Percentiles rank a stretch among this genome's conserved stretches.
phyloP scores from a whole-genome alignment of 2,888 invertebrate genomes.

The Phortica magna region DNA sequence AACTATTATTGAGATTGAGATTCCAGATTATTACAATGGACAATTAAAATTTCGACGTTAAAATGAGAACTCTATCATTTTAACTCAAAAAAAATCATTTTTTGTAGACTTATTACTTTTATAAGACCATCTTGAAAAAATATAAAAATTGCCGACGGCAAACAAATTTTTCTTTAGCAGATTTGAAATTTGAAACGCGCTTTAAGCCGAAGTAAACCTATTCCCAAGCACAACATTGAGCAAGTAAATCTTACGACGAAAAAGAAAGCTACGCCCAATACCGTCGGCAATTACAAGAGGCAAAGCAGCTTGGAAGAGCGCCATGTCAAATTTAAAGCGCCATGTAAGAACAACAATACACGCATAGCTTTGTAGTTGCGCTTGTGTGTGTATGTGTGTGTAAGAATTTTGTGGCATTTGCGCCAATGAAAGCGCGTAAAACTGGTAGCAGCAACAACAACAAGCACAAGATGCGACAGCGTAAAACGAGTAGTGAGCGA shows the following conservation, averaged over 20 bases:
- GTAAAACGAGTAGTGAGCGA: constrained; percentile 12
- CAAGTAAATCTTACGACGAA: no score
- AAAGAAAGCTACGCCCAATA: not conserved
- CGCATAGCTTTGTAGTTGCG: constrained; percentile 9
- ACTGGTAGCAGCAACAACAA: constrained; percentile 69
- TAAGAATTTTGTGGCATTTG: not conserved
- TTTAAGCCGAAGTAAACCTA: no score
- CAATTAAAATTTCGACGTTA: no score
- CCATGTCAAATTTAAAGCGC: constrained; percentile 19
- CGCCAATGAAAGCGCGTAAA: constrained; percentile 77
- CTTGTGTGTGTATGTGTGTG: constrained; percentile 44
- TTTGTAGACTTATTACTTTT: not conserved
- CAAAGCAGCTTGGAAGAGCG: not conserved
- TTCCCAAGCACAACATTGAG: no score
- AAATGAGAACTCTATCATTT: no score
- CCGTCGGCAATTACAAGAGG: not conserved
- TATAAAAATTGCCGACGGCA: constrained; percentile 6
- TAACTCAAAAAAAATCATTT: no score
- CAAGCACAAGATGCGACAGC: constrained; percentile 29
- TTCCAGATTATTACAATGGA: no score
- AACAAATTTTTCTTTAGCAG: not conserved
- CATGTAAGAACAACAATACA: not conserved
- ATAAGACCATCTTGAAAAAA: not conserved
- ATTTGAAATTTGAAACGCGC: not conserved
- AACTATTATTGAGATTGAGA: no score